These are phyloP conservation scores for Ericerus pela DNA, from an alignment of 1,140 invertebrate species.

Conservation along the genomic window DNA sequence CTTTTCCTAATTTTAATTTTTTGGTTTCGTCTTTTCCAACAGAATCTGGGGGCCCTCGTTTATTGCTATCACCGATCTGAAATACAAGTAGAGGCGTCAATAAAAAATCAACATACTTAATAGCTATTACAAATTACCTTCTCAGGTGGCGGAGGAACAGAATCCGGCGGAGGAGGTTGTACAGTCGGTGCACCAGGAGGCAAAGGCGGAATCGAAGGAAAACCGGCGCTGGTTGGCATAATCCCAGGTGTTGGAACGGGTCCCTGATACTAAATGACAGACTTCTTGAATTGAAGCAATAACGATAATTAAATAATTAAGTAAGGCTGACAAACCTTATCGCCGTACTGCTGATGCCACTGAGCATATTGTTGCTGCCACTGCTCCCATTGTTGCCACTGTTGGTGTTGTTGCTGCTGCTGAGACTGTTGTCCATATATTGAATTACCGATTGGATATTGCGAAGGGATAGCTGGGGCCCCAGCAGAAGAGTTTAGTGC, in stretches of 20 bases:
- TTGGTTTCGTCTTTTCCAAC: slow-evolving; percentile 15
- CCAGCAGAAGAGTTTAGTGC: slow-evolving; percentile 14
- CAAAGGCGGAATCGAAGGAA: slow-evolving; percentile 5
- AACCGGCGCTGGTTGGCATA: background rate
- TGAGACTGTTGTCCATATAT: background rate
- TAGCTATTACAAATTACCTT: background rate
- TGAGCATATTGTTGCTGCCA: slow-evolving; percentile 72
- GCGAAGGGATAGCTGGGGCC: slow-evolving; percentile 8
- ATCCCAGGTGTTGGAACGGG: background rate
- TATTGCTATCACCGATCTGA: background rate
- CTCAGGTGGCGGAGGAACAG: slow-evolving; percentile 26
- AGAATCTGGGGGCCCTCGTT: background rate
- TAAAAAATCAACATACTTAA: background rate
- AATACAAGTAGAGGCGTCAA: background rate
- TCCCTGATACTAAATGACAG: background rate
- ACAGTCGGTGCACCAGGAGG: slow-evolving; percentile 22
- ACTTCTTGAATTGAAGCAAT: background rate
- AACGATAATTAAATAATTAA: background rate
- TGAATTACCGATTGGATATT: background rate
- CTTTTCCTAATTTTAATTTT: slow-evolving; percentile 11
- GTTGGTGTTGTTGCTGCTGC: slow-evolving; percentile 44
- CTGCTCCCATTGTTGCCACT: slow-evolving; percentile 68
- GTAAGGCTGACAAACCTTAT: slow-evolving; percentile 40
- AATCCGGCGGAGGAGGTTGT: slow-evolving; percentile 15
- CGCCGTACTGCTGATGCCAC: slow-evolving; percentile 67